Percentiles rank a stretch among this genome's conserved stretches.
These are phyloP conservation scores for Clanis bilineata DNA, from an alignment of 2,888 invertebrate genomes.

Conservation along the genomic window DNA sequence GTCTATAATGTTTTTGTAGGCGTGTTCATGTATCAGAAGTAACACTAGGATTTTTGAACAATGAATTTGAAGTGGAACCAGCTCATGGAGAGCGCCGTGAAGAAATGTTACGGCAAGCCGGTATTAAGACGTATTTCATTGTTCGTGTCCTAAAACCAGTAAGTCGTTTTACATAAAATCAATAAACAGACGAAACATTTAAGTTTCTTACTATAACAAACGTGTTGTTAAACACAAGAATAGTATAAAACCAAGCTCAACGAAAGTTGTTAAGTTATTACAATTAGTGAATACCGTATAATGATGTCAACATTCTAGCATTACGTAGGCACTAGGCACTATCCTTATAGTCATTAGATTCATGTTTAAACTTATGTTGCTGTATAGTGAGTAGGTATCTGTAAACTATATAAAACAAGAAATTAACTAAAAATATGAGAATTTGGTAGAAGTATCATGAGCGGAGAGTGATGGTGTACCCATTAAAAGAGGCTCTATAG, in stretches of 20 bases:
- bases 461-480: background rate
- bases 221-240: background rate
- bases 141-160: conserved; percentile 92
- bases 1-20: too few species aligned
- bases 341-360: too few species aligned
- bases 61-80: conserved; percentile 96
- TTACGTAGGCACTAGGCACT: too few species aligned
- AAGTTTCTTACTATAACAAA: background rate
- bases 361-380: too few species aligned
- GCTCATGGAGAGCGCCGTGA: conserved; percentile 96
- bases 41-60: conserved; percentile 92
- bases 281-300: too few species aligned
- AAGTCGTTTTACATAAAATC: conserved; percentile 44
- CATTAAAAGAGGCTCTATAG: background rate
- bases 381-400: too few species aligned
- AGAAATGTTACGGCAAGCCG: conserved; percentile 93
- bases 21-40: conserved; percentile 97
- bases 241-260: too few species aligned
- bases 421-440: background rate
- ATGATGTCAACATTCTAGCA: too few species aligned
- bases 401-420: too few species aligned
- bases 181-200: background rate
- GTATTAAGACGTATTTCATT: conserved; percentile 96
- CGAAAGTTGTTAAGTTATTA: too few species aligned
- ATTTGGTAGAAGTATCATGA: background rate